Evolutionary conservation across 2,797 vertebrate genomes (phyloP).

Genomic region (Acestrorhynchus altus): DNA sequence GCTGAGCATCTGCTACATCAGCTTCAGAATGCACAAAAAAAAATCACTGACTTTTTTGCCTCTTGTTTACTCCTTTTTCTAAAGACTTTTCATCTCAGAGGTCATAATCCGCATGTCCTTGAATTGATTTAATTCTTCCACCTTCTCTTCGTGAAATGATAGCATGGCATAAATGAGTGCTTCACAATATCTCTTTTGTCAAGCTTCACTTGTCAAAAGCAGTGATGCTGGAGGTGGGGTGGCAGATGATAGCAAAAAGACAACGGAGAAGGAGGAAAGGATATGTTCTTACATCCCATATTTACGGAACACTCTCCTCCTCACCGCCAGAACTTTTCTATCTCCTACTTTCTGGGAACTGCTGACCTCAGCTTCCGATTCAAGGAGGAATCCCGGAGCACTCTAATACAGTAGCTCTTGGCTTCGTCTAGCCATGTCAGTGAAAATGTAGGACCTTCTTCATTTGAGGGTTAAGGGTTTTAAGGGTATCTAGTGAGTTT

Average conservation of each 20-base stretch:
- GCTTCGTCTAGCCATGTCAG: neutral
- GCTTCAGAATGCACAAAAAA: conserved; percentile 27
- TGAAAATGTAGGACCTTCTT: conserved; percentile 12
- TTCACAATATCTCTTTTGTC: neutral
- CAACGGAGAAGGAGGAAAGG: neutral
- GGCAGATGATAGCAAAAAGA: too few species aligned
- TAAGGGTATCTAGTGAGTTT: conserved; percentile 32
- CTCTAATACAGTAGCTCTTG: neutral
- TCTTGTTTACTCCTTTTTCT: neutral
- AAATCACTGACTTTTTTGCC: neutral
- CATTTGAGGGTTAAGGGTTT: conserved; percentile 29
- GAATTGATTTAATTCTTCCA: neutral
- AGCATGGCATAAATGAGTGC: conserved; percentile 1
- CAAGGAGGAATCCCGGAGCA: neutral
- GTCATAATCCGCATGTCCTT: too few species aligned
- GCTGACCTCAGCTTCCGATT: conserved; percentile 29
- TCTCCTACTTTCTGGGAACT: conserved; percentile 1
- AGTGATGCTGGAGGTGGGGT: too few species aligned
- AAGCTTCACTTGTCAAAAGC: neutral
- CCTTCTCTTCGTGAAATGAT: neutral
- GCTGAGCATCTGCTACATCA: neutral
- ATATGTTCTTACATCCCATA: neutral
- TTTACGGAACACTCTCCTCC: neutral
- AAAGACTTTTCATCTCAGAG: neutral
- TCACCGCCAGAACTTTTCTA: conserved; percentile 18